Base-by-base conservation (phyloP, 2,888 invertebrate species). In the Furcula furcula region DNA sequence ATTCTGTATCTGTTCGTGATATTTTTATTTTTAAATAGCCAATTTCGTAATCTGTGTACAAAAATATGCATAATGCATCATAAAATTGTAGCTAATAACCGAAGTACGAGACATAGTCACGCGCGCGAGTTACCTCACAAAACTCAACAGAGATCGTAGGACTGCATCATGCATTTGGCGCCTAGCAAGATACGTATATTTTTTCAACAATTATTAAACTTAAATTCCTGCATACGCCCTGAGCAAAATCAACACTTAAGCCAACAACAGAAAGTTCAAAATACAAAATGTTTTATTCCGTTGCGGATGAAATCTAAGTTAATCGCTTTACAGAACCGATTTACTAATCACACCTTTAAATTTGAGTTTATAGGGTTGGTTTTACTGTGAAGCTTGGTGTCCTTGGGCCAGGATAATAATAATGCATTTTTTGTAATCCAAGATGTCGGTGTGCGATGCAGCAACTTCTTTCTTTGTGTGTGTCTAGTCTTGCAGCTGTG, bases 81-180 rank as follows among this genome's bases (percentile, higher is more conserved):
- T 34, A 39, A 47, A 39, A 34, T 38, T 35, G 18, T 23, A 31
- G 45, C 23, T 19, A 49, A 55, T 54, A 54, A 51, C 46, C 27
- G 29, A 49, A 40, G 34, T 43, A 44, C 34, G 43, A 47, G 43
- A 41, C 36, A 51, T 27, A 47, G 50, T 53, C 56, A 55, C 55
- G 49, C 50, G 44, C 50, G 34, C 39, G 36, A 63, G 68, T 59
- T 67, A 44, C 53, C 55, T 58, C 55, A 72, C 65, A 60, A 69
- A 75, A 72, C 72, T 76, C 65, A 59, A 62, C 63, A 66, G 65
- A 76, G 64, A 56, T 68, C 62, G 64, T 67, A 71, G 69, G 70
- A 65, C 75, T 78, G 78, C 80, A 79, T 65, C 78, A 66, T 73
- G 79, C 82, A 79, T 84, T 85, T 83, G 85, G 84, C 86, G 85